Evolutionary conservation across 2,113 vertebrate species (phyloP).

Genomic region (Corythornis vintsioides): DNA sequence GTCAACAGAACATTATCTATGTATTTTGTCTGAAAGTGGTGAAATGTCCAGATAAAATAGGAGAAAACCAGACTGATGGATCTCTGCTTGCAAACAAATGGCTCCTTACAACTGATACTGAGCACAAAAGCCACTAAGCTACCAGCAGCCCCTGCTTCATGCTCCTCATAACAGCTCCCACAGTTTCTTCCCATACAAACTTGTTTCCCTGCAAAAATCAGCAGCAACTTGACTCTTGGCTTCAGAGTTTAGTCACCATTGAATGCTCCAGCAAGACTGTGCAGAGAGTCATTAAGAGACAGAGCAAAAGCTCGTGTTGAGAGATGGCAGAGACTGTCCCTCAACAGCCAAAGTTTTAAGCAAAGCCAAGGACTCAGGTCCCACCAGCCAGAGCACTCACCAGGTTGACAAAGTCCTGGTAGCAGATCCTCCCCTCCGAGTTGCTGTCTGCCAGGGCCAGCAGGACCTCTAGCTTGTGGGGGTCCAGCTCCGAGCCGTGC

Average conservation of each 20-base stretch:
- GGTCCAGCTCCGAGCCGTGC: conserved; percentile 90
- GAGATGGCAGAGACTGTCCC: not conserved
- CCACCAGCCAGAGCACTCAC: conserved; percentile 76
- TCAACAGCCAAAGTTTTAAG: not conserved
- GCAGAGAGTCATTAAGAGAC: not conserved
- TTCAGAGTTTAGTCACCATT: not conserved
- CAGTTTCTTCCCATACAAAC: not conserved
- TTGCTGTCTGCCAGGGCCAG: conserved; percentile 92
- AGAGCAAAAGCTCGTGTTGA: not conserved
- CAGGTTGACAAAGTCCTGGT: conserved; percentile 97
- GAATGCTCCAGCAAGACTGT: not conserved
- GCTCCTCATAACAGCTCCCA: not conserved
- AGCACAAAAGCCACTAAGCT: not conserved
- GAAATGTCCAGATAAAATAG: conserved; percentile 29
- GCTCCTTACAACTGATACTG: not conserved
- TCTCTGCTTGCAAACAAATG: conserved; percentile 9
- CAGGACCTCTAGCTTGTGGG: conserved; percentile 94
- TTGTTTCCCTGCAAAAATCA: not conserved
- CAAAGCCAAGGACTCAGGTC: not conserved
- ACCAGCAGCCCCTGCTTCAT: not conserved
- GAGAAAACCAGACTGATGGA: conserved; percentile 23
- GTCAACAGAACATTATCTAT: not conserved
- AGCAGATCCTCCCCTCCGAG: conserved; percentile 91
- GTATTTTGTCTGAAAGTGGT: conserved; percentile 13
- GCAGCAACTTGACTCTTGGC: not conserved